Evolutionary conservation across 1,140 invertebrate species (phyloP).

Genomic region (Eufriesea mexicana): DNA sequence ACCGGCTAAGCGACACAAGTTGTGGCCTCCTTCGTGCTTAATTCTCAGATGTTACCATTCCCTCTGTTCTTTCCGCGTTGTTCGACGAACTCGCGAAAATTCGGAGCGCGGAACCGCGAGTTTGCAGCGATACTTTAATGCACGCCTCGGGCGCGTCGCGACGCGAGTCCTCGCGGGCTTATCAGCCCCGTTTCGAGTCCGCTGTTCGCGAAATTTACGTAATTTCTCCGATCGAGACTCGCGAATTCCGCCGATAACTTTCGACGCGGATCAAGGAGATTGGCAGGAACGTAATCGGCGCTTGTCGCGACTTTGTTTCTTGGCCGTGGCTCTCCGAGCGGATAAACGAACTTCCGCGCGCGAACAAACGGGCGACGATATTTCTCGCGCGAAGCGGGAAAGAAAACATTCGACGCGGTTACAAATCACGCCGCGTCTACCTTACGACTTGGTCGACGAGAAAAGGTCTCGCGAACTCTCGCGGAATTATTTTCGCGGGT

Average conservation of each 20-base stretch:
- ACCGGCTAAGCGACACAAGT: not conserved
- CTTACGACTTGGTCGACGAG: not conserved
- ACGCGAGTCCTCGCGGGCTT: not conserved
- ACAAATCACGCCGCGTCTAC: slow-evolving; percentile 8
- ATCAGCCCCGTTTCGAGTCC: not conserved
- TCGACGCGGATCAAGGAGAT: too few relatives aligned
- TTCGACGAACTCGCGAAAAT: not conserved
- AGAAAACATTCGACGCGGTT: not conserved
- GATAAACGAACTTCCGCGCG: not conserved
- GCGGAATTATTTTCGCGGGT: slow-evolving; percentile 35
- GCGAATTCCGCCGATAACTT: not conserved
- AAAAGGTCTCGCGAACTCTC: not conserved
- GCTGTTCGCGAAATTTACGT: not conserved
- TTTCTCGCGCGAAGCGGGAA: not conserved
- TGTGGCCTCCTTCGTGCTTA: not conserved
- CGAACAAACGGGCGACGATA: not conserved
- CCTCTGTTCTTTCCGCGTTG: not conserved
- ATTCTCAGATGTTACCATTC: not conserved
- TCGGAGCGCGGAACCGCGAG: not conserved
- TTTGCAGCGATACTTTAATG: slow-evolving; percentile 8
- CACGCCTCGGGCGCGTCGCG: not conserved
- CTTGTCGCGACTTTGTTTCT: not conserved
- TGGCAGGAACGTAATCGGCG: not conserved
- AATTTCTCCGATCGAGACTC: too few relatives aligned
- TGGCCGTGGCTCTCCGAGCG: not conserved